Conservation (phyloP, 92 coral and sea anemone genomes). For the Siderastrea radians region DNA sequence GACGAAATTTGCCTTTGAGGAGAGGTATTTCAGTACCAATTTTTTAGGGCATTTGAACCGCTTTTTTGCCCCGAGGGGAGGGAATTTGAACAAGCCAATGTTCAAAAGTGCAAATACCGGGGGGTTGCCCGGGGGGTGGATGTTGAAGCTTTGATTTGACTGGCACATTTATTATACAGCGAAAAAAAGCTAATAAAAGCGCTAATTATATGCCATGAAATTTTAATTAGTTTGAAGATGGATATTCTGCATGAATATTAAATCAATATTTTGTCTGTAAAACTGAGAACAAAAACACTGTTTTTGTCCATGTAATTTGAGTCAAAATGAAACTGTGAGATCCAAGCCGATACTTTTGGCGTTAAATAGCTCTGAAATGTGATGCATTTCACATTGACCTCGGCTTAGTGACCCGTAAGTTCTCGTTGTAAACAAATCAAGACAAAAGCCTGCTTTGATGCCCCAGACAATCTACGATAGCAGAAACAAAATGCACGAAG, state of each 20-base stretch:
- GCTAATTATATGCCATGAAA: background rate
- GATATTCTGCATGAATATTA: no score
- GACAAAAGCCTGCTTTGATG: background rate
- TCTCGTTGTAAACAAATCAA: slow-evolving; percentile 41
- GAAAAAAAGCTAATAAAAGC: background rate
- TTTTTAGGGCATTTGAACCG: no score
- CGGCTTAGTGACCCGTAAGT: slow-evolving; percentile 31
- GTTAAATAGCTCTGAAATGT: background rate
- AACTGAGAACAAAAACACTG: background rate
- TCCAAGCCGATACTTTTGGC: background rate
- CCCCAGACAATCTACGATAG: background rate
- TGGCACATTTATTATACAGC: no score
- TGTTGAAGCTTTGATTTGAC: no score
- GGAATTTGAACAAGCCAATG: no score
- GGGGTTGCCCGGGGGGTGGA: no score
- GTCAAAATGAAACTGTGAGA: background rate
- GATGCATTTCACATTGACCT: background rate
- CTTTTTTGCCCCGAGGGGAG: no score
- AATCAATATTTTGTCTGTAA: no score
- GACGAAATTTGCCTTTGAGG: no score
- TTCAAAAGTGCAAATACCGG: no score
- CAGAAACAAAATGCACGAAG: background rate
- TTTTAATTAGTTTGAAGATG: background rate
- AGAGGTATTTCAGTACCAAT: no score
- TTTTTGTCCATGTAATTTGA: background rate